A percentile compares a stretch with the other conserved stretches of the same genome.
Conservation (phyloP, 92 coral and sea anemone genomes). For the Palythoa heliodiscus region DNA sequence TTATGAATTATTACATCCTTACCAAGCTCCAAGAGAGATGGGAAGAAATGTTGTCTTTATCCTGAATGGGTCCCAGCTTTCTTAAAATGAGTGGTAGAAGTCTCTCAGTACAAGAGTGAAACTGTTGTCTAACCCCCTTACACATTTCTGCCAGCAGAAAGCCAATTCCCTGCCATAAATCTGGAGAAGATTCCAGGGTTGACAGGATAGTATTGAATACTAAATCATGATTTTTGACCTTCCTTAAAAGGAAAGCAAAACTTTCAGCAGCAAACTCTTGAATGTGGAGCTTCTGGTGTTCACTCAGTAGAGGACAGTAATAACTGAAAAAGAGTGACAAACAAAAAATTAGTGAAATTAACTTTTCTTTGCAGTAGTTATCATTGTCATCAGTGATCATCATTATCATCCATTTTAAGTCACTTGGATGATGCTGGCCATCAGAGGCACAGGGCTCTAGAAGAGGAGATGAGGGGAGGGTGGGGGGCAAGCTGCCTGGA, state of each 20-base stretch:
- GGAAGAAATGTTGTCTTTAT: background rate
- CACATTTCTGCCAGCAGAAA: conserved; percentile 83
- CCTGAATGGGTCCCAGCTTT: conserved; percentile 67
- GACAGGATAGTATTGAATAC: conserved; percentile 65
- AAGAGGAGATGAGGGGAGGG: too few species aligned
- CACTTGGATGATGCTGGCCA: too few species aligned
- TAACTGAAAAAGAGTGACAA: conserved; percentile 48
- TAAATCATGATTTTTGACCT: conserved; percentile 68
- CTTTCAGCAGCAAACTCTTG: conserved; percentile 97
- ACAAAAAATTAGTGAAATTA: too few species aligned
- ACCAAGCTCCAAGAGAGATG: conserved; percentile 69
- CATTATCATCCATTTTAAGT: too few species aligned
- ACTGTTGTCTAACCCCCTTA: conserved; percentile 84
- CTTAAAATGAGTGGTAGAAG: conserved; percentile 70
- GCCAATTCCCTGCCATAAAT: conserved; percentile 84
- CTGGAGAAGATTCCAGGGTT: conserved; percentile 54
- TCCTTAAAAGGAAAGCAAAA: conserved; percentile 89
- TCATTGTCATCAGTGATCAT: background rate
- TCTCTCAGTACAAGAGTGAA: conserved; percentile 83
- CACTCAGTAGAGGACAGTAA: conserved; percentile 80
- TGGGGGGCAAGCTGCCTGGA: too few species aligned
- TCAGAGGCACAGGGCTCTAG: too few species aligned
- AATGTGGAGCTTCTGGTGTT: conserved; percentile 77
- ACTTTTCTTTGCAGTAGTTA: background rate
- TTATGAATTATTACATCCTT: conserved; percentile 20